These are phyloP conservation scores for Junonia oenone DNA, from an alignment of 2,888 invertebrate genomes.

Conservation along the genomic window DNA sequence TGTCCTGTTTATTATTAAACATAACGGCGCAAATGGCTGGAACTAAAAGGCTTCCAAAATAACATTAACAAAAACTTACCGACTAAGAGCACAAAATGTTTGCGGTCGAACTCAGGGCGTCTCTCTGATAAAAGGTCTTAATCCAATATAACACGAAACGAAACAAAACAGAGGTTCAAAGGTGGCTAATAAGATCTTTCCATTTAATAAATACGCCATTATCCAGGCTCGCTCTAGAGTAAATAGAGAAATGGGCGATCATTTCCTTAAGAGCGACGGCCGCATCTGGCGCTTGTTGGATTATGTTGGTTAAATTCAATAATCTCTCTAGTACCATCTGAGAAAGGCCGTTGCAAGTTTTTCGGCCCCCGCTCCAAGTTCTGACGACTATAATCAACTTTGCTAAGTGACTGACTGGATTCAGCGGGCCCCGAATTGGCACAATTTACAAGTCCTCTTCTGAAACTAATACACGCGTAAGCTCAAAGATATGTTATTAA, in stretches of 20 bases:
- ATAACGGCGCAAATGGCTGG: background rate
- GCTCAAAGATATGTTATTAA: background rate
- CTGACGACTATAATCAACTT: slow-evolving; percentile 19
- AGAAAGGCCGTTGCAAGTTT: slow-evolving; percentile 51
- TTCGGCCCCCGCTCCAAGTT: slow-evolving; percentile 29
- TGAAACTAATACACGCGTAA: background rate
- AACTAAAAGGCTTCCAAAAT: background rate
- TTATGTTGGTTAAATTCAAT: slow-evolving; percentile 71
- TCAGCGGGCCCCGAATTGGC: background rate
- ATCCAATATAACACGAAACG: slow-evolving; percentile 34
- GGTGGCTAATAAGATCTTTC: slow-evolving; percentile 43
- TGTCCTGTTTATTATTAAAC: background rate
- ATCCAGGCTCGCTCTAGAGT: slow-evolving; percentile 39
- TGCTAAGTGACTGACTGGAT: slow-evolving; percentile 5
- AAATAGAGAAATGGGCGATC: slow-evolving; percentile 59
- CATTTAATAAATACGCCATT: slow-evolving; percentile 60
- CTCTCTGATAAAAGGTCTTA: slow-evolving; percentile 28
- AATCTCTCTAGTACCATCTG: slow-evolving; percentile 64
- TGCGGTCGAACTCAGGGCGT: slow-evolving; percentile 44
- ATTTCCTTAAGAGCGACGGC: slow-evolving; percentile 50
- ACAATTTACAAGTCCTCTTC: background rate
- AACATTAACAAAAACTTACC: background rate
- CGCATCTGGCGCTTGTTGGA: slow-evolving; percentile 63
- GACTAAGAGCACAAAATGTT: slow-evolving; percentile 34
- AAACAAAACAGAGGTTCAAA: slow-evolving; percentile 29